Evolutionary conservation across 2,113 vertebrate species (phyloP).

Genomic region (Cyprinodon tularosa): DNA sequence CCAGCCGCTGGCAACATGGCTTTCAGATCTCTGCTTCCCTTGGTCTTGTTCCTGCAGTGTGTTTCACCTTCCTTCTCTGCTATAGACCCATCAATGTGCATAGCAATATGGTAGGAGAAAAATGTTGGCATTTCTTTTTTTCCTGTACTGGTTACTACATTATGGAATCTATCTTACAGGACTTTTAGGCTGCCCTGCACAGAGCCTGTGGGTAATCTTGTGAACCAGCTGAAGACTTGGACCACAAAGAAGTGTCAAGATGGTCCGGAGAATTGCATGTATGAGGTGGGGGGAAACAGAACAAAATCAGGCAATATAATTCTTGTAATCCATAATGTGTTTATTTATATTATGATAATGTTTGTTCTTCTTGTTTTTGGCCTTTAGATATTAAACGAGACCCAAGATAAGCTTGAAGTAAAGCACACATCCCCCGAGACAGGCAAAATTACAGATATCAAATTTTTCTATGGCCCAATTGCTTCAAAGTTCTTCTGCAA

Average conservation of each 20-base stretch:
- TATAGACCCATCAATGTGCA: constrained; percentile 11
- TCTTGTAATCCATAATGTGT: neutral
- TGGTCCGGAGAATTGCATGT: constrained; percentile 21
- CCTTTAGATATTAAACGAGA: neutral
- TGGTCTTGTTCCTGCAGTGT: neutral
- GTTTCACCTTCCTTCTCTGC: neutral
- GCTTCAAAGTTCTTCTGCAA: constrained; percentile 9
- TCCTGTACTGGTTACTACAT: neutral
- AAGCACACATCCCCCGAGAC: constrained; percentile 22
- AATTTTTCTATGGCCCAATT: neutral
- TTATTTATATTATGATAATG: neutral
- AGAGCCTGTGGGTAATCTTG: neutral
- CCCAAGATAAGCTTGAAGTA: neutral
- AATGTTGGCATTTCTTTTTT: neutral
- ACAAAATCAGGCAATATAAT: neutral
- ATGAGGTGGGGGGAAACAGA: constrained; percentile 13
- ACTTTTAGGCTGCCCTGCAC: constrained; percentile 17
- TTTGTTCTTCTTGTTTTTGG: neutral
- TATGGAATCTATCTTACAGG: neutral
- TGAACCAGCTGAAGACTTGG: constrained; percentile 8
- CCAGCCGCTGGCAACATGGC: constrained; percentile 1
- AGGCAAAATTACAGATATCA: neutral
- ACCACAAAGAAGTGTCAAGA: constrained; percentile 1
- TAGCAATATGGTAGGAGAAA: constrained; percentile 2
- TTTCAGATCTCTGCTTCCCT: constrained; percentile 2